These are phyloP conservation scores for Stegodyphus mimosarum DNA, from an alignment of 1,140 invertebrate species.

Conservation along the genomic window DNA sequence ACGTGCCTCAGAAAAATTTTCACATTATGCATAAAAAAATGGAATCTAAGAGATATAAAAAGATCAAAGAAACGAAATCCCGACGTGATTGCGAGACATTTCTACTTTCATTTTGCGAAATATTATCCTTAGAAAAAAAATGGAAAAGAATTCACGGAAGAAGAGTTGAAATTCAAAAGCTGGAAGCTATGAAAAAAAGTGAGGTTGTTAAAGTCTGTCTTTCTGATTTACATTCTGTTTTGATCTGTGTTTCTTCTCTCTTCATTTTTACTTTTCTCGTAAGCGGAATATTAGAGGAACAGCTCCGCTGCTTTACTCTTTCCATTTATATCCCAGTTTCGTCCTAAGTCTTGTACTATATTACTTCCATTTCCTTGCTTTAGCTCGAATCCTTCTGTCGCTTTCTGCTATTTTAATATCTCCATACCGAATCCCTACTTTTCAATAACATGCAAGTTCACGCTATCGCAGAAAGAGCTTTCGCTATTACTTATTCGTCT, in stretches of 20 bases:
- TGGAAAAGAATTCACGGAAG: not conserved
- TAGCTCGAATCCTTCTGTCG: conserved; percentile 7
- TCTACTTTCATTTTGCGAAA: not conserved
- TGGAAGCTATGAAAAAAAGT: conserved; percentile 1
- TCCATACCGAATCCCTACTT: conserved; percentile 24
- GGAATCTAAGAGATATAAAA: conserved; percentile 3
- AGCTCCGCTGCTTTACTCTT: not conserved
- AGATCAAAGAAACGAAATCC: conserved; percentile 20
- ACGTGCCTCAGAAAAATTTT: too few relatives aligned
- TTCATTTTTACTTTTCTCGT: conserved; percentile 33
- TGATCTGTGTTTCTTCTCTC: conserved; percentile 8
- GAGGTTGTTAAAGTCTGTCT: conserved; percentile 8
- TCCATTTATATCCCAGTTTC: conserved; percentile 42
- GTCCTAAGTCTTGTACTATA: conserved; percentile 18
- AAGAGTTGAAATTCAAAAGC: conserved; percentile 26
- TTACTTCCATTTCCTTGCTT: conserved; percentile 16
- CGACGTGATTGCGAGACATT: not conserved
- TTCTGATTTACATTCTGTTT: conserved; percentile 13
- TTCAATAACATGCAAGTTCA: conserved; percentile 38
- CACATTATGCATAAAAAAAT: too few relatives aligned
- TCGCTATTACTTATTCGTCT: conserved; percentile 49
- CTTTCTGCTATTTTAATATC: conserved; percentile 52
- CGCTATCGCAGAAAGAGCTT: not conserved
- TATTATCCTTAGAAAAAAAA: too few relatives aligned
- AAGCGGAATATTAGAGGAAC: conserved; percentile 39